Evolutionary conservation across 2,888 invertebrate genomes (phyloP).

Genomic region (Boloria selene): DNA sequence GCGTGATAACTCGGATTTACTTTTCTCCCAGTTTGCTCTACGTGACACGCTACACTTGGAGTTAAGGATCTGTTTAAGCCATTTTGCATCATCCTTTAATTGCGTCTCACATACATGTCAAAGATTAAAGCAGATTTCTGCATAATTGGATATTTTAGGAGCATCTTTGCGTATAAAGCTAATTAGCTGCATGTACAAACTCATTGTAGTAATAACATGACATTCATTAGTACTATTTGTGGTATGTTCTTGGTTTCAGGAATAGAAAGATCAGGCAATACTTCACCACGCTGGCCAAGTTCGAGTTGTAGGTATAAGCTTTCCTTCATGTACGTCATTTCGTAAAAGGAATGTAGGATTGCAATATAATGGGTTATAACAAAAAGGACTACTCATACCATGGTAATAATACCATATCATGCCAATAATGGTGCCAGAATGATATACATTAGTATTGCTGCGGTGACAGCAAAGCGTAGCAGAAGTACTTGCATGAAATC

Average conservation of each 20-base stretch:
- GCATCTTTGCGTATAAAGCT: background rate
- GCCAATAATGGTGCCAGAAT: too few relatives aligned
- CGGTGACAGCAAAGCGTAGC: too few relatives aligned
- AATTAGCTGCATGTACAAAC: background rate
- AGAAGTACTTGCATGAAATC: too few relatives aligned
- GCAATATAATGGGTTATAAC: too few relatives aligned
- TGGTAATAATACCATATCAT: too few relatives aligned
- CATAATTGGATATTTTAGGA: background rate
- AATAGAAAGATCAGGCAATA: too few relatives aligned
- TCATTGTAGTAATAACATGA: background rate
- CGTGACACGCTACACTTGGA: slow-evolving; percentile 26
- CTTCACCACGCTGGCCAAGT: too few relatives aligned
- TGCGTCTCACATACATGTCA: background rate
- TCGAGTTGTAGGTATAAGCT: too few relatives aligned
- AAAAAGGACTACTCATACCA: too few relatives aligned
- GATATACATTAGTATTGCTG: too few relatives aligned
- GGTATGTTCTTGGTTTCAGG: background rate
- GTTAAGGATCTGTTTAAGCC: slow-evolving; percentile 14
- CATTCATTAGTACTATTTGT: background rate
- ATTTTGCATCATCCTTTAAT: background rate
- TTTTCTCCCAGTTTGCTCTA: slow-evolving; percentile 24
- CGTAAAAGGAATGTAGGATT: too few relatives aligned
- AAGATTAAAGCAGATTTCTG: background rate
- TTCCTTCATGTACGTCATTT: too few relatives aligned
- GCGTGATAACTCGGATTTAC: slow-evolving; percentile 32